Percentiles rank a stretch among this genome's conserved stretches.
phyloP scores from a whole-genome alignment of 2,113 vertebrate genomes.

The Oryzias javanicus region DNA sequence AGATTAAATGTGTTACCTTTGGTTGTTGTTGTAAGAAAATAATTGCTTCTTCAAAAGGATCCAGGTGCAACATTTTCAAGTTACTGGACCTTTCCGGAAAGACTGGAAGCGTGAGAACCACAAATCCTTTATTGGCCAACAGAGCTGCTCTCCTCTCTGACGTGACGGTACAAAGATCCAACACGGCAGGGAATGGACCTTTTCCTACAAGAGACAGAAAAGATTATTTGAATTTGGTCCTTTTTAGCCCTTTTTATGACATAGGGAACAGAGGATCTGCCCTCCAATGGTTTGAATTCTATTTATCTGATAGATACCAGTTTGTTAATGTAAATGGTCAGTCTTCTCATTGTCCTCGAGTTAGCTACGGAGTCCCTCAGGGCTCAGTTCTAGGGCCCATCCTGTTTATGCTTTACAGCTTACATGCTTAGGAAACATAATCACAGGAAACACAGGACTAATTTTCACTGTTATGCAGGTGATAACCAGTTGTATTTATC shows the following conservation, averaged over 20 bases:
- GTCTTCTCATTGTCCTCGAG: too few relatives aligned
- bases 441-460: too few relatives aligned
- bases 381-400: too few relatives aligned
- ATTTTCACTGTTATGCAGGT: too few relatives aligned
- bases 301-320: too few relatives aligned
- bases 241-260: not conserved
- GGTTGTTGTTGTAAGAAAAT: conserved; percentile 28
- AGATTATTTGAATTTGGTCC: not conserved
- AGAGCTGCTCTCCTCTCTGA: conserved; percentile 60
- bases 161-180: conserved; percentile 55
- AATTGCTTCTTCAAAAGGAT: conserved; percentile 45
- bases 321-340: too few relatives aligned
- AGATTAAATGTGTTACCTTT: conserved; percentile 14
- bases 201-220: conserved; percentile 18
- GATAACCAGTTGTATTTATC: too few relatives aligned
- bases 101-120: conserved; percentile 47
- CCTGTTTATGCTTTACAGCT: too few relatives aligned
- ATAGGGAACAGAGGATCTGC: too few relatives aligned
- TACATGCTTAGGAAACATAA: too few relatives aligned
- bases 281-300: too few relatives aligned
- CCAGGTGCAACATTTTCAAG: conserved; percentile 38
- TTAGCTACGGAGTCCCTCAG: too few relatives aligned
- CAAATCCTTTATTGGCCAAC: conserved; percentile 55
- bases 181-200: conserved; percentile 57
- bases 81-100: conserved; percentile 24